These are phyloP conservation scores for Zootoca vivipara DNA, from an alignment of 2,113 vertebrate genomes.

Conservation along the genomic window DNA sequence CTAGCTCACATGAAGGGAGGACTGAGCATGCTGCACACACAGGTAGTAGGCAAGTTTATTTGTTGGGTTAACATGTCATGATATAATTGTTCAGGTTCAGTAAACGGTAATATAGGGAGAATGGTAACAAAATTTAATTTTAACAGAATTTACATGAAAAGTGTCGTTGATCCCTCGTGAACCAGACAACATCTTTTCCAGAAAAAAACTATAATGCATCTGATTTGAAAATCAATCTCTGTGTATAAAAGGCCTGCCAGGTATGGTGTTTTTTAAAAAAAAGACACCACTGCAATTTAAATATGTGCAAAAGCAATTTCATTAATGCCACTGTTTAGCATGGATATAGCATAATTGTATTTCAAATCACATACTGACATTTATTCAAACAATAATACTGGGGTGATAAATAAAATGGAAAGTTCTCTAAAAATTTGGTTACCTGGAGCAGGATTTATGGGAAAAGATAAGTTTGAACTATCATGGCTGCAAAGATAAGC, in stretches of 20 bases:
- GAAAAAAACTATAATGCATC: neutral
- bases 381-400: neutral
- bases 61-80: neutral
- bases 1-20: neutral
- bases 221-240: neutral
- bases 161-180: neutral
- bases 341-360: slow-evolving; percentile 4
- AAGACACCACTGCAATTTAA: neutral
- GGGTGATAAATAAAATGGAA: slow-evolving; percentile 14
- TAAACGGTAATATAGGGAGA: neutral
- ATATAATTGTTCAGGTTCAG: neutral
- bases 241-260: neutral
- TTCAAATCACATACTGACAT: neutral
- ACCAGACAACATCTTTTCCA: neutral
- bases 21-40: neutral
- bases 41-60: neutral
- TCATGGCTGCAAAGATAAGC: neutral
- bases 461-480: neutral
- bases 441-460: neutral
- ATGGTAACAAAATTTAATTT: neutral
- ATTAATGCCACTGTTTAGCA: neutral
- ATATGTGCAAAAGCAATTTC: neutral
- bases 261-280: neutral
- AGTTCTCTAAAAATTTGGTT: neutral
- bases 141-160: neutral